Evolutionary conservation across 1,140 invertebrate species (phyloP), one percentile per base, ranked within the genome.

Genomic region (Thaumetopoea pityocampa): DNA sequence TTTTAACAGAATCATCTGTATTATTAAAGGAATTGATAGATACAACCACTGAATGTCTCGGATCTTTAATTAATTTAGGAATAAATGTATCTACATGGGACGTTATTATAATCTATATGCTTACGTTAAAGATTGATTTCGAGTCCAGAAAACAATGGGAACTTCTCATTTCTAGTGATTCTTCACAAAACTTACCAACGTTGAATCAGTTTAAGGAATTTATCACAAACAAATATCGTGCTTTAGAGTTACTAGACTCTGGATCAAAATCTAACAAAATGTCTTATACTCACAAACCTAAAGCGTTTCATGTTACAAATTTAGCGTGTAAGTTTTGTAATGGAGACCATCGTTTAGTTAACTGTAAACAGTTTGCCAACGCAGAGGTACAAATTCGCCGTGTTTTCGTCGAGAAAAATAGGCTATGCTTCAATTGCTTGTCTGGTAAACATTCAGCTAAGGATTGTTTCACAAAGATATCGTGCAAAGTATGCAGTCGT

Each of bases 121-220:
- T 57, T 30, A 28, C 29, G 14, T 10, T 26, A 16, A 57, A 51
- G 12, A 41, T 57, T 12, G 44, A 48, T 26, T 4, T 14, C 6
- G 48, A 57, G 30, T 35, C 48, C n/a, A 36, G 50, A 17, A 37
- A 33, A 14, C 55, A 53, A 16, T 57, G 54, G 49, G 41, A 57
- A 35, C n/a, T n/a, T n/a, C n/a, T n/a, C n/a, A n/a, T n/a, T n/a
- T n/a, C n/a, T n/a, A n/a, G n/a, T n/a, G n/a, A n/a, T n/a, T n/a
- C n/a, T n/a, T 27, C 37, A 6, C 42, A 53, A 26, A 22, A 29
- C 2, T 45, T 58, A 14, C 50, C 55, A 5, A 50, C 42, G 32
- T 50, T 41, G 24, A 10, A 18, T 10, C 34, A 51, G 37, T 58
- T 58, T 24, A 15, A 50, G 8, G 18, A 38, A 4, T 58, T 58